Conservation (phyloP, 2,888 invertebrate species). For the Formica aserva region DNA sequence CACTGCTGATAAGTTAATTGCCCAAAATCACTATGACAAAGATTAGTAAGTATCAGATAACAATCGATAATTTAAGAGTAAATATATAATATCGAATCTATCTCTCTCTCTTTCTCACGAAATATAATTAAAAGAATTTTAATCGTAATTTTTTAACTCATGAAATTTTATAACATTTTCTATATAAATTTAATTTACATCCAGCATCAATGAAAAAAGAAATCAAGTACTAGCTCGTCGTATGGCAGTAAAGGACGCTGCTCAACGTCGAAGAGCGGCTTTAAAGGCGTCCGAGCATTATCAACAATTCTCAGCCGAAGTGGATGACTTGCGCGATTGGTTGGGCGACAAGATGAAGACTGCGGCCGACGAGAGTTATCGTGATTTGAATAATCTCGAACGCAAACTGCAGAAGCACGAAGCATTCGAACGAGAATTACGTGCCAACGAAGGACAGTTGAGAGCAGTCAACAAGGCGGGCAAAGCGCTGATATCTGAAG, state of each 20-base stretch:
- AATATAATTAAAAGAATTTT: constrained; percentile 9
- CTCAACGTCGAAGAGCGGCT: constrained; percentile 91
- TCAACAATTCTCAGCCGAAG: constrained; percentile 97
- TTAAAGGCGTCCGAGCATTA: constrained; percentile 95
- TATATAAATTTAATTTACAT: constrained; percentile 51
- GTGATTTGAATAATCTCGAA: constrained; percentile 95
- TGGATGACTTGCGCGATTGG: constrained; percentile 96
- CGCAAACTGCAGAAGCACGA: constrained; percentile 98
- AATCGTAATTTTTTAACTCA: constrained; percentile 7
- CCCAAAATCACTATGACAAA: constrained; percentile 92
- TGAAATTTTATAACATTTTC: background rate
- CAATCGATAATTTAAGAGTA: background rate
- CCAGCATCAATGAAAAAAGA: constrained; percentile 90
- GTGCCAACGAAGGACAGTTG: constrained; percentile 97
- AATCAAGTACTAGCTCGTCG: constrained; percentile 92
- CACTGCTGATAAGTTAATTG: constrained; percentile 93
- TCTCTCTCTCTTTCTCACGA: background rate
- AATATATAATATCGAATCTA: background rate
- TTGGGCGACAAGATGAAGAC: constrained; percentile 96
- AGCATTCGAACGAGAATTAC: constrained; percentile 97
- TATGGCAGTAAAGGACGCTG: constrained; percentile 91
- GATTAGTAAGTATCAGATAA: constrained; percentile 88
- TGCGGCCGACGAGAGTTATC: constrained; percentile 96
- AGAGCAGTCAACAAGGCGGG: constrained; percentile 94
- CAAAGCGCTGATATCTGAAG: constrained; percentile 90